Conservation (phyloP, 1,140 invertebrate species). For the Ericerus pela region DNA sequence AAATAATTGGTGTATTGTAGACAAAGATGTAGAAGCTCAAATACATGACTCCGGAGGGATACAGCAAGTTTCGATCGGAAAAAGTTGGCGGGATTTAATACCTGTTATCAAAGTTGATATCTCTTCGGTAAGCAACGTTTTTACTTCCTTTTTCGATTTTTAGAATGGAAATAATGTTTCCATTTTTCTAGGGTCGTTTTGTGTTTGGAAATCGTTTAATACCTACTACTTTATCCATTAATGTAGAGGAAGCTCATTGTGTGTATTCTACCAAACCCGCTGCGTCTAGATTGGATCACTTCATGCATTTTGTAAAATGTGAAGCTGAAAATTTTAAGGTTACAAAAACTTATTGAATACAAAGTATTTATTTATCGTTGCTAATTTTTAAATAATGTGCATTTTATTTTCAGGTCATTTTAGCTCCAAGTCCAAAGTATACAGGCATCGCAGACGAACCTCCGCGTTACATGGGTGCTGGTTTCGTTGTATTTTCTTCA, state of each 20-base stretch:
- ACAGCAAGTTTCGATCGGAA: conserved; percentile 33
- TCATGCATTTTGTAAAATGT: conserved; percentile 92
- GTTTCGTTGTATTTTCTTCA: conserved; percentile 90
- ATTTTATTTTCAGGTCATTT: conserved; percentile 45
- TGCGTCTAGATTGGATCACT: conserved; percentile 77
- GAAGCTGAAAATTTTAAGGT: conserved; percentile 86
- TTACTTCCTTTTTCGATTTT: neutral
- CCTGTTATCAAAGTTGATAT: conserved; percentile 93
- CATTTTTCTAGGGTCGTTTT: conserved; percentile 53
- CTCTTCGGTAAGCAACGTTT: conserved; percentile 44
- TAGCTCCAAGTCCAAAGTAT: conserved; percentile 86
- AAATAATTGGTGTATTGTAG: neutral
- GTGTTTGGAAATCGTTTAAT: conserved; percentile 94
- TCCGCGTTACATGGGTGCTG: conserved; percentile 93
- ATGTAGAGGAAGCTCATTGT: conserved; percentile 86
- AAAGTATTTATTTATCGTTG: neutral
- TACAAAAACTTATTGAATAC: conserved; percentile 7
- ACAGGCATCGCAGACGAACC: conserved; percentile 87
- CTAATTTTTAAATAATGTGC: neutral
- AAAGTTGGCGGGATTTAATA: conserved; percentile 89
- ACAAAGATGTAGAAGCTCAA: conserved; percentile 15
- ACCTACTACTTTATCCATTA: conserved; percentile 82
- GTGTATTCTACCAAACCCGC: conserved; percentile 91
- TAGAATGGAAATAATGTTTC: conserved; percentile 14
- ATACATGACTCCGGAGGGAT: conserved; percentile 16